These are phyloP conservation scores for Alectura lathami DNA, from an alignment of 2,113 vertebrate species.

Conservation along the genomic window DNA sequence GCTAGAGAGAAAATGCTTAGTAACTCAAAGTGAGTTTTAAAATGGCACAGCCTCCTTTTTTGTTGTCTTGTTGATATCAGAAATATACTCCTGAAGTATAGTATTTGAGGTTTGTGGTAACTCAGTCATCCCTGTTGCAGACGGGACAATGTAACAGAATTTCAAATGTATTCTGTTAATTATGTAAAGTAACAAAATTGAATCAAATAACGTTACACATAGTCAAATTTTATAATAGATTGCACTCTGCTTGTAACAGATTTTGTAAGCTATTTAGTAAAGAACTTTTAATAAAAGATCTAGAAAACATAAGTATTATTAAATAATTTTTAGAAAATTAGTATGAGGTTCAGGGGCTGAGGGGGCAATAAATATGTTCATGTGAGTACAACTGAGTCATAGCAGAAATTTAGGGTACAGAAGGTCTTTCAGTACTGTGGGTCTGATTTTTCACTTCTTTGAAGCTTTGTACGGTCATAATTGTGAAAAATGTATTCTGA, in stretches of 20 bases:
- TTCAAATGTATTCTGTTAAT: neutral
- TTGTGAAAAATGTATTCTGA: neutral
- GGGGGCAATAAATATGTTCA: neutral
- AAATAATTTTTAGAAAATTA: neutral
- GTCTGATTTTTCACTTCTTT: neutral
- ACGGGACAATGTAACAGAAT: neutral
- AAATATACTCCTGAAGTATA: neutral
- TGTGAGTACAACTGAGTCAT: neutral
- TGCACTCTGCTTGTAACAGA: neutral
- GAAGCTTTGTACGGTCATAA: neutral
- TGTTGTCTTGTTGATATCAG: neutral
- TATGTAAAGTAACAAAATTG: neutral
- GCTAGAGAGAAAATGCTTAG: neutral
- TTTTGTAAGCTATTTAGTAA: neutral
- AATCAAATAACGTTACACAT: neutral
- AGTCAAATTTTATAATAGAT: neutral
- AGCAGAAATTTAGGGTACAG: neutral
- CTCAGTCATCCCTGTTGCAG: neutral
- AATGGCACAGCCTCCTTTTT: neutral
- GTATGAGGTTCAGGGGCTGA: neutral
- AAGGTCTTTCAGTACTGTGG: accelerated
- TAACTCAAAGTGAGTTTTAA: neutral
- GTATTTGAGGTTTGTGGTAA: neutral
- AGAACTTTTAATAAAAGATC: neutral
- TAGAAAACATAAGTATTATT: neutral